Evolutionary conservation across 2,797 vertebrate genomes (phyloP).

Genomic region (Arremon brunneinucha): DNA sequence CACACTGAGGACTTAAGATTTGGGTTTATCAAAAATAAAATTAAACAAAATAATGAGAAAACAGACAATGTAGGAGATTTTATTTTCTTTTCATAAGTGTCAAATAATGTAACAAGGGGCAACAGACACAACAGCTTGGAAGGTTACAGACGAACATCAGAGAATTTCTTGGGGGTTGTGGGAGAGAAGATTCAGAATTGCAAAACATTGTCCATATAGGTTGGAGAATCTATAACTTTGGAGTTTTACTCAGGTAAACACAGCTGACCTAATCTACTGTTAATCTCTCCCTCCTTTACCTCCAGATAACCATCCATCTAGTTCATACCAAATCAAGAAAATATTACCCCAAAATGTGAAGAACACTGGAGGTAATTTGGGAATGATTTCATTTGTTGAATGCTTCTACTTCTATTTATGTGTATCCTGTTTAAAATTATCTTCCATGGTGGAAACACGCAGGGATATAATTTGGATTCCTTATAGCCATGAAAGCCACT

Average conservation of each 20-base stretch:
- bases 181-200: not conserved
- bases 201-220: not conserved
- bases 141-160: not conserved
- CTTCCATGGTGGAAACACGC: not conserved
- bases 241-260: not conserved
- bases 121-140: not conserved
- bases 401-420: not conserved
- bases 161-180: fast-evolving
- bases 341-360: not conserved
- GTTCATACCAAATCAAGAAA: not conserved
- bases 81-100: not conserved
- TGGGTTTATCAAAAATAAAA: not conserved
- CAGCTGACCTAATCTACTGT: fast-evolving
- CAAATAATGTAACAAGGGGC: not conserved
- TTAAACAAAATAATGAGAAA: not conserved
- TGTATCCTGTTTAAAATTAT: not conserved
- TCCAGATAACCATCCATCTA: not conserved
- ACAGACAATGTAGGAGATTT: not conserved
- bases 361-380: not conserved
- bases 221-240: not conserved
- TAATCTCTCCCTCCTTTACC: fast-evolving
- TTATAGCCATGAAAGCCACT: not conserved
- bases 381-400: not conserved
- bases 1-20: not conserved
- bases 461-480: not conserved